Conservation (phyloP, 1,140 invertebrate genomes). For the Vanessa atalanta region DNA sequence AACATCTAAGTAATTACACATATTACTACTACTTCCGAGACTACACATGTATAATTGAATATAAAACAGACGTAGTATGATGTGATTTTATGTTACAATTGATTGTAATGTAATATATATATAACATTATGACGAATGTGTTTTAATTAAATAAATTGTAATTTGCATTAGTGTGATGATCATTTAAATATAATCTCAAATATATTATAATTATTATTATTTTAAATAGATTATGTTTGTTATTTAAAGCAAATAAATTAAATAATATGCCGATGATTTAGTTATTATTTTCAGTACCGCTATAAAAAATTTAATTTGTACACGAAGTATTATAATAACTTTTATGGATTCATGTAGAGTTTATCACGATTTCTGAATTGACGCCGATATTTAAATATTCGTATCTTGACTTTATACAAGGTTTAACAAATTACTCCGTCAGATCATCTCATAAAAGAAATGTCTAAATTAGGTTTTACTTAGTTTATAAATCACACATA, state of each 20-base stretch:
- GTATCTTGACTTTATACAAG: neutral
- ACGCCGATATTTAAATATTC: neutral
- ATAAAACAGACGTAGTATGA: neutral
- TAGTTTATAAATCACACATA: no score
- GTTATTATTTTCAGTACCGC: neutral
- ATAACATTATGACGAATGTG: no score
- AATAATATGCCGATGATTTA: neutral
- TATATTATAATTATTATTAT: neutral
- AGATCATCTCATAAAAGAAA: no score
- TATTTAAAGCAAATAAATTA: neutral
- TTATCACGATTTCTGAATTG: constrained; percentile 9
- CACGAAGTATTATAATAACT: constrained; percentile 1
- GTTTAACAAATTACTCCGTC: neutral
- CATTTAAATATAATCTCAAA: neutral
- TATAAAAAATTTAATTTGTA: neutral
- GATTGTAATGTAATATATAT: no score
- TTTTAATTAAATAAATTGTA: neutral
- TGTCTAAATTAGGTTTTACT: no score
- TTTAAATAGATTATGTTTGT: neutral
- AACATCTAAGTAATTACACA: neutral
- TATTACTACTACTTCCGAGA: neutral
- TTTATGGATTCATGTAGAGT: constrained; percentile 2
- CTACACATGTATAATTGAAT: neutral
- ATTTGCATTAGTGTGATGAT: constrained; percentile 3
- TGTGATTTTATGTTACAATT: no score